Evolutionary conservation across 2,113 vertebrate species (phyloP).

Genomic region (Onychostoma macrolepis): DNA sequence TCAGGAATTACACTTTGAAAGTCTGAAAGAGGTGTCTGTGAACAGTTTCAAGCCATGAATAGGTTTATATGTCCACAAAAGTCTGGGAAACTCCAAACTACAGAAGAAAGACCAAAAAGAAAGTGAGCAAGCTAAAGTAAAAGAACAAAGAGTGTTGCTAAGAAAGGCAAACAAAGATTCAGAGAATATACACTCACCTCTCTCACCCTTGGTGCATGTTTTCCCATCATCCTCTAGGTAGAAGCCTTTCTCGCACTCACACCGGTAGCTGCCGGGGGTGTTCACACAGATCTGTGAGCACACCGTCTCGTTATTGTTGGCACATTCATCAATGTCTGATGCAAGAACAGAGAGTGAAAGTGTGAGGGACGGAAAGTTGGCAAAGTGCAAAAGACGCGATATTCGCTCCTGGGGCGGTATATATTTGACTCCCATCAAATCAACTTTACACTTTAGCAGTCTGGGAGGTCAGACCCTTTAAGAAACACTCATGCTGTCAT

Average conservation of each 20-base stretch:
- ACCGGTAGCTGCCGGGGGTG: slow-evolving; percentile 90
- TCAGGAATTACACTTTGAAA: not conserved
- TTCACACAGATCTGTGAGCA: slow-evolving; percentile 93
- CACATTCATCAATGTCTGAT: slow-evolving; percentile 91
- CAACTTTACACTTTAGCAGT: not conserved
- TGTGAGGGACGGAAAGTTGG: slow-evolving; percentile 24
- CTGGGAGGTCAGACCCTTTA: not conserved
- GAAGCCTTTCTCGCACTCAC: slow-evolving; percentile 87
- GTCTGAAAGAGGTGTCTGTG: not conserved
- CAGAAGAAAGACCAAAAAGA: slow-evolving; percentile 3
- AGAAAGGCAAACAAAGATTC: slow-evolving; percentile 37
- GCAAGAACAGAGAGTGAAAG: not conserved
- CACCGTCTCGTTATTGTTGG: slow-evolving; percentile 77
- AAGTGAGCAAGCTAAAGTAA: not conserved
- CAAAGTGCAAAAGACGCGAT: not conserved
- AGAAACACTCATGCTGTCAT: not conserved
- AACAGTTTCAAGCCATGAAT: not conserved
- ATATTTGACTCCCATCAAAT: slow-evolving; percentile 17
- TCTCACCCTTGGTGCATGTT: slow-evolving; percentile 87
- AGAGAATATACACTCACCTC: slow-evolving; percentile 71
- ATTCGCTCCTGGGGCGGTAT: not conserved
- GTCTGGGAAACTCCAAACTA: not conserved
- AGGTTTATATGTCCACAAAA: not conserved
- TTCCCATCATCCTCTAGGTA: slow-evolving; percentile 84
- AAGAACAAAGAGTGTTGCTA: slow-evolving; percentile 8